Evolutionary conservation across 2,113 vertebrate genomes (phyloP).

Genomic region (Oxygymnocypris stewartii): DNA sequence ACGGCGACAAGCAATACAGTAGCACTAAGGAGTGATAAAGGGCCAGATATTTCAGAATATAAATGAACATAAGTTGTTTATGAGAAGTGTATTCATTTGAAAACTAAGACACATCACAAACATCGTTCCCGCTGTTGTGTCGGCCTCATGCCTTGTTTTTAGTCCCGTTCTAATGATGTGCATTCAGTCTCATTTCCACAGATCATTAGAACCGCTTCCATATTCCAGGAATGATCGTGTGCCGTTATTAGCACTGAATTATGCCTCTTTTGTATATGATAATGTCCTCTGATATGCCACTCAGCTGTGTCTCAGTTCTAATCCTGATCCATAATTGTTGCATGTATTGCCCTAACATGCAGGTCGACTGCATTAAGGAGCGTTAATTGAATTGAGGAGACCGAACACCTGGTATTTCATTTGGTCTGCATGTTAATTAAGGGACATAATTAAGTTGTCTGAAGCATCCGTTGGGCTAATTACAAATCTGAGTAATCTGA

Average conservation of each 20-base stretch:
- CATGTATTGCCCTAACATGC: constrained; percentile 56
- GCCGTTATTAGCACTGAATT: constrained; percentile 8
- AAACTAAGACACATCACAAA: neutral
- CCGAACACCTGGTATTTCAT: constrained; percentile 64
- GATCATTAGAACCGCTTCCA: constrained; percentile 31
- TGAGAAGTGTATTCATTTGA: neutral
- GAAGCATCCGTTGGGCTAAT: constrained; percentile 45
- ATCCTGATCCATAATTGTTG: constrained; percentile 55
- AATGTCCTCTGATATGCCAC: constrained; percentile 31
- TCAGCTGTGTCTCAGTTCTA: constrained; percentile 9
- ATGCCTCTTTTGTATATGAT: constrained; percentile 26
- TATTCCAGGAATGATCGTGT: constrained; percentile 32
- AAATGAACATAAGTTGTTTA: neutral
- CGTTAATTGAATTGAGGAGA: constrained; percentile 65
- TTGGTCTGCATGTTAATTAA: constrained; percentile 66
- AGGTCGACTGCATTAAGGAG: constrained; percentile 52
- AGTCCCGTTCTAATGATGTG: constrained; percentile 19
- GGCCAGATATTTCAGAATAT: neutral
- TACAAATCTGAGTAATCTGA: constrained; percentile 46
- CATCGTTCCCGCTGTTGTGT: neutral
- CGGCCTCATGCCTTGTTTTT: constrained; percentile 15
- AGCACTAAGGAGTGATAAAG: neutral
- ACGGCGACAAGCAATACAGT: neutral
- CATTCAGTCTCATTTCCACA: constrained; percentile 36
- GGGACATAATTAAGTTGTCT: constrained; percentile 65